Conservation (phyloP, 2,113 vertebrate genomes). For the Grantiella picta region DNA sequence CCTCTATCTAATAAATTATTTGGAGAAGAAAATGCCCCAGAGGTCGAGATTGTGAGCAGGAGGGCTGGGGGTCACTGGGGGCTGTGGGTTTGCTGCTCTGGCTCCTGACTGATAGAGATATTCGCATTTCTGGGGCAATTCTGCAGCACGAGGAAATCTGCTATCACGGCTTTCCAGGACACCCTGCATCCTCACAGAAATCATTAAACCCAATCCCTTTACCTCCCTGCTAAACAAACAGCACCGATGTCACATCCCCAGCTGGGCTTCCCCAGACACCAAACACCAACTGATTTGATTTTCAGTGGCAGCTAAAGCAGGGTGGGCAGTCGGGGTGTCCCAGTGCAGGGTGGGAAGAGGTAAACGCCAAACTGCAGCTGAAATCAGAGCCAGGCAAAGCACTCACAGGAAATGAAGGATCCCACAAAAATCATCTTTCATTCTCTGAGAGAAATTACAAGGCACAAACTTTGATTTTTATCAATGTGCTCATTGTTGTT, state of each 20-base stretch:
- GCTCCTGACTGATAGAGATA: conserved; percentile 17
- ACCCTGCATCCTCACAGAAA: conserved; percentile 24
- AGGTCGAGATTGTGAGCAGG: background rate
- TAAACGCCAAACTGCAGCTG: background rate
- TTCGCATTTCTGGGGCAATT: conserved; percentile 24
- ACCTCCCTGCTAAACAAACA: conserved; percentile 36
- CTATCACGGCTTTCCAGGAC: conserved; percentile 50
- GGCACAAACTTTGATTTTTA: background rate
- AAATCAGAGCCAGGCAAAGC: background rate
- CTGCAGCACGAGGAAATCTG: background rate
- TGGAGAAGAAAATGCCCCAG: conserved; percentile 21
- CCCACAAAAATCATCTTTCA: background rate
- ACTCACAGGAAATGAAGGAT: background rate
- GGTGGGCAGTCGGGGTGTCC: background rate
- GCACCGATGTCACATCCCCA: background rate
- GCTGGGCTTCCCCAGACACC: background rate
- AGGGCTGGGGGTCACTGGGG: background rate
- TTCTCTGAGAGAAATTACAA: background rate
- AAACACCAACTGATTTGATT: background rate
- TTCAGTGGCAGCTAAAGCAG: rapidly evolving
- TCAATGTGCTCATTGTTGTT: background rate
- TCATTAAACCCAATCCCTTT: conserved; percentile 54
- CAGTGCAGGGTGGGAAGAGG: rapidly evolving
- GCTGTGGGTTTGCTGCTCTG: background rate
- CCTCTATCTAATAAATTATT: conserved; percentile 38